Evolutionary conservation across 2,888 invertebrate genomes (phyloP).

Genomic region (Ormyrus thymus): DNA sequence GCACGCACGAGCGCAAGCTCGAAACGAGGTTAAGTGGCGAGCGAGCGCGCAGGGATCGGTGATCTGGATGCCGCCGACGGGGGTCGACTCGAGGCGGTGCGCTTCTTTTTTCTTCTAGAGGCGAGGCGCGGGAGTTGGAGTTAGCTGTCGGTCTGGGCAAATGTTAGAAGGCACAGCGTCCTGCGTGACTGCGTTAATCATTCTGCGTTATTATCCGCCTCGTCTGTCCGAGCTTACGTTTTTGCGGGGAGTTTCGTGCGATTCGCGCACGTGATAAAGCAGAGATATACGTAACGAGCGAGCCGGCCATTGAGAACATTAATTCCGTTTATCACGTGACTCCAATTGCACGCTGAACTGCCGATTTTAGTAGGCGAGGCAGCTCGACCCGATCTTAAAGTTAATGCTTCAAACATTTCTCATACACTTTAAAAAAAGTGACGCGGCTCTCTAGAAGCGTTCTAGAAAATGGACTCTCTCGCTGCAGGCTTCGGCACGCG

Average conservation of each 20-base stretch:
- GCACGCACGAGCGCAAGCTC: neutral
- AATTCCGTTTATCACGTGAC: conserved; percentile 4
- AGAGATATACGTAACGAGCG: neutral
- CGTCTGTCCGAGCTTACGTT: neutral
- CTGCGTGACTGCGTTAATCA: neutral
- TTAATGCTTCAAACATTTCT: too few species aligned
- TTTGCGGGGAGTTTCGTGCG: neutral
- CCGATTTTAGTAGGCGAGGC: neutral
- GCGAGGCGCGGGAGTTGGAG: too few species aligned
- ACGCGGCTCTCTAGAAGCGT: too few species aligned
- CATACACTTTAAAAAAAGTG: too few species aligned
- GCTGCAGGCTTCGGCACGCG: too few species aligned
- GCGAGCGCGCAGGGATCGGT: conserved; percentile 1
- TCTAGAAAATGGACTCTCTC: too few species aligned
- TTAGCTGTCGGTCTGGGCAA: too few species aligned
- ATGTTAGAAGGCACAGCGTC: too few species aligned
- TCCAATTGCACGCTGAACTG: neutral
- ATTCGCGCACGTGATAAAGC: neutral
- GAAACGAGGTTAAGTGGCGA: conserved; percentile 29
- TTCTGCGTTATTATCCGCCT: neutral
- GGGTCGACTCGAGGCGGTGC: neutral
- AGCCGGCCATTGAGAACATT: neutral
- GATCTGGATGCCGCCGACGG: neutral
- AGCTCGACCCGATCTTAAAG: too few species aligned
- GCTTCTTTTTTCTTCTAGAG: too few species aligned